Base-by-base conservation (phyloP, 2,888 invertebrate species). In the Pinctada fucata region DNA sequence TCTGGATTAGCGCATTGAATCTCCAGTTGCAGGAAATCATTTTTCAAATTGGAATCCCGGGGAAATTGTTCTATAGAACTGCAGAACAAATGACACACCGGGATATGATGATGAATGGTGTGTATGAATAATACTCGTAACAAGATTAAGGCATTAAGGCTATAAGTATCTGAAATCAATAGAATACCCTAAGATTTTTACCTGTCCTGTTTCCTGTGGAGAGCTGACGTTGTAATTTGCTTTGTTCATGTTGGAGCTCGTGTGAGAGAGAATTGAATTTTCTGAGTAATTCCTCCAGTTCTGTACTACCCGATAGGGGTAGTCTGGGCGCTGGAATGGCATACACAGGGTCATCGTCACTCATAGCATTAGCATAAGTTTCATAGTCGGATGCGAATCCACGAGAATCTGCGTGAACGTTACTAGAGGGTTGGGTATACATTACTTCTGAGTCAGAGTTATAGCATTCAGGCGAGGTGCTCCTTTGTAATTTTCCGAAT, bases 381-480 rank as follows among this genome's bases (percentile, higher is more conserved):
- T 90, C 90, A 82, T 90, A 89, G 78, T 90, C 90, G 48, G 90
- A 90, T 2, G 90, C 88, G 76, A 90, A 90, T 16, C 90, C 90
- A 52, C 89, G 85, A 31, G 87, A 76, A 78, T 88, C 89, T 5
- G 83, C 85, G 13, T 85, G 85, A 13, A 80, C 75, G 45, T 78
- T 79, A 48, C 77, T 72, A n/a, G 85, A 84, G 58, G 87, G 88
- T 52, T 85, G 85, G 47, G 88, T 87, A 79, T 88, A 88, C 16
- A 90, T 84, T 16, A 91, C 96, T 93, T 99, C 98, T 0, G 98
- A 98, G 91, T 98, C 98, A 72, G 98, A 98, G 48, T 97, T 97
- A 93, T 91, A 98, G 93, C 91, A 91, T 75, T 92, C 92, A 3
- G 91, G 91, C 47, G 92, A 91, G 52, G 90, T 95, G 83, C 97